Base-by-base conservation (phyloP, 2,888 invertebrate genomes). In the Pachydiplax longipennis region DNA sequence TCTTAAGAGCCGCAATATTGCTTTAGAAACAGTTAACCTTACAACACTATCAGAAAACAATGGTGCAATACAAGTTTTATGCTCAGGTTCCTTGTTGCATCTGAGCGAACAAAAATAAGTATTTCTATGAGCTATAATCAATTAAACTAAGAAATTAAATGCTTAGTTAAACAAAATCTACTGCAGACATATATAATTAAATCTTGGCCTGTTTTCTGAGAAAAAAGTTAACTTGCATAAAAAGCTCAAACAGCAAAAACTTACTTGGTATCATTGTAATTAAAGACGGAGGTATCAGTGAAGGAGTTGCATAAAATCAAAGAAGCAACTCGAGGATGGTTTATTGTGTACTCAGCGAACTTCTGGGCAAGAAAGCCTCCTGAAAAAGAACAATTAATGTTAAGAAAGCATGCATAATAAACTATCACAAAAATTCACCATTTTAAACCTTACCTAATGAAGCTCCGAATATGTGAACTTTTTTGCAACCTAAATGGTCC, bases 361-460 rank as follows among this genome's bases (percentile, higher is more conserved):
- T 98, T 98, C 94, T 98, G 98, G 61, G 97, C 98, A 92, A 98
- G 95, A 93, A 98, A 98, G 90, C 98, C 98, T 92, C 98, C 97
- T 97, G 93, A 83, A 95, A 93, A 91, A 53, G 53, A 90, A 90
- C 81, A 31, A 2, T 18, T 35, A n/a, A 91, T 37, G 35, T 37
- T 10, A 15, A 31, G n/a, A 40, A 80, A 91, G 53, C 13, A 31
- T 15, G 53, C 18, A 44, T 48, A 40, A 44, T n/a, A 35, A 83
- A 83, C 81, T 90, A 90, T 40, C 61, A 18, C 31, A 73, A 91
- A 91, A 80, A 91, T 92, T 92, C 93, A n/a, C 3, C 2, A n/a
- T 31, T 6, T 3, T 5, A 35, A 25, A 37, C 53, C 80, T 93
- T 93, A 96, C 97, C 98, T 93, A 98, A 95, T 5, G 98, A 97